Conservation (phyloP, 2,113 vertebrate genomes). For the Neogale vison region DNA sequence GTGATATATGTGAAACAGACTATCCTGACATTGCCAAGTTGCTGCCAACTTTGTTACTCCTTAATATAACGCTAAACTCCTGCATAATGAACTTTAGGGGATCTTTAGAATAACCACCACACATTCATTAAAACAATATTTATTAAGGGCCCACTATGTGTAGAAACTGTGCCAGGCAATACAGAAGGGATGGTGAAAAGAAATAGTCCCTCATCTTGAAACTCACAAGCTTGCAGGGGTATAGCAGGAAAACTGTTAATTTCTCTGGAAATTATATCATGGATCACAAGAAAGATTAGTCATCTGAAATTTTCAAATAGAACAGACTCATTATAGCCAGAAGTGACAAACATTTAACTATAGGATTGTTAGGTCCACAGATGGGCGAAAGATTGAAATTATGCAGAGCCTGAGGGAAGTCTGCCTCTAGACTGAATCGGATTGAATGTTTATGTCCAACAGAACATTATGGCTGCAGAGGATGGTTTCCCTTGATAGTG, state of each 20-base stretch:
- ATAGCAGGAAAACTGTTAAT: neutral
- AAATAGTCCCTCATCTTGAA: neutral
- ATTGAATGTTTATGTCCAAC: neutral
- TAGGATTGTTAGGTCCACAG: neutral
- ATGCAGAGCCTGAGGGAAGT: neutral
- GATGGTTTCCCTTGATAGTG: neutral
- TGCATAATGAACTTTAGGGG: neutral
- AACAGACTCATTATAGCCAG: neutral
- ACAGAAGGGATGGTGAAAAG: neutral
- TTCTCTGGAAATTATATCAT: constrained; percentile 1
- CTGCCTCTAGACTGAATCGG: neutral
- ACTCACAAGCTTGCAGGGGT: neutral
- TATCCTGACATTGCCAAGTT: neutral
- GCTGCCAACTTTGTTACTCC: neutral
- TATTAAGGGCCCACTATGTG: neutral
- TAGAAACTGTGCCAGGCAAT: neutral
- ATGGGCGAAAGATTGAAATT: neutral
- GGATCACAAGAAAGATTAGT: neutral
- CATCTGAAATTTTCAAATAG: neutral
- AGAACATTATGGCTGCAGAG: neutral
- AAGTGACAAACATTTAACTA: neutral
- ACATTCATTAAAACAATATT: neutral
- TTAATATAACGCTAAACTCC: neutral
- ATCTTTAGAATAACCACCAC: neutral
- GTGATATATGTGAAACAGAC: neutral